Evolutionary conservation across 2,888 invertebrate genomes (phyloP).

Genomic region (Acleris holmiana): DNA sequence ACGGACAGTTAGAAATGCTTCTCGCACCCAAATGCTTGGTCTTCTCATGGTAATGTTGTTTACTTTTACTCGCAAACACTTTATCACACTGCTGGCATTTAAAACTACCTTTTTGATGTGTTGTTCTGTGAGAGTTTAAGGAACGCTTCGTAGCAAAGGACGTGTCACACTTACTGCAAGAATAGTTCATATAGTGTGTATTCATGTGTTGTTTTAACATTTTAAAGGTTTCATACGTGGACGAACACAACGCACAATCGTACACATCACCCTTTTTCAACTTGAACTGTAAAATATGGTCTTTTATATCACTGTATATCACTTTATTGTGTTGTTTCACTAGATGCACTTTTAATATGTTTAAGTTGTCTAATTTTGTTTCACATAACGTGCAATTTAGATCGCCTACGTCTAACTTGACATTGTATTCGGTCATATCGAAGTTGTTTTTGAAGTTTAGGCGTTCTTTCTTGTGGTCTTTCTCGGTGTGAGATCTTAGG

Average conservation of each 20-base stretch:
- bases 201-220: slow-evolving; percentile 79
- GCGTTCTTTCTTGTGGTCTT: slow-evolving; percentile 54
- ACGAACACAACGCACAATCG: slow-evolving; percentile 66
- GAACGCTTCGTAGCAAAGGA: slow-evolving; percentile 68
- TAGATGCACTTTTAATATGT: slow-evolving; percentile 59
- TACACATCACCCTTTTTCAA: slow-evolving; percentile 66
- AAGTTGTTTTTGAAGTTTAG: slow-evolving; percentile 56
- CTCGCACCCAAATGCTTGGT: slow-evolving; percentile 69
- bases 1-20: slow-evolving; percentile 70
- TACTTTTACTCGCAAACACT: slow-evolving; percentile 61
- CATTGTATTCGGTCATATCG: slow-evolving; percentile 61
- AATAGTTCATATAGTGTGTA: slow-evolving; percentile 67
- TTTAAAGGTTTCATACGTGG: slow-evolving; percentile 73
- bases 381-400: slow-evolving; percentile 60
- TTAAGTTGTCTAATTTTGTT: slow-evolving; percentile 51
- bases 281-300: slow-evolving; percentile 69
- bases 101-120: slow-evolving; percentile 66
- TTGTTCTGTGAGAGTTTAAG: slow-evolving; percentile 59
- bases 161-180: slow-evolving; percentile 61
- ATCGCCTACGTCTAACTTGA: slow-evolving; percentile 61
- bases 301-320: slow-evolving; percentile 65
- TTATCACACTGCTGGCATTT: slow-evolving; percentile 74
- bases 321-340: slow-evolving; percentile 55
- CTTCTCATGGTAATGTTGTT: slow-evolving; percentile 72
- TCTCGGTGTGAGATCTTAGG: slow-evolving; percentile 52